Base-by-base conservation (phyloP, 2,888 invertebrate species). In the Hemaris fuciformis region DNA sequence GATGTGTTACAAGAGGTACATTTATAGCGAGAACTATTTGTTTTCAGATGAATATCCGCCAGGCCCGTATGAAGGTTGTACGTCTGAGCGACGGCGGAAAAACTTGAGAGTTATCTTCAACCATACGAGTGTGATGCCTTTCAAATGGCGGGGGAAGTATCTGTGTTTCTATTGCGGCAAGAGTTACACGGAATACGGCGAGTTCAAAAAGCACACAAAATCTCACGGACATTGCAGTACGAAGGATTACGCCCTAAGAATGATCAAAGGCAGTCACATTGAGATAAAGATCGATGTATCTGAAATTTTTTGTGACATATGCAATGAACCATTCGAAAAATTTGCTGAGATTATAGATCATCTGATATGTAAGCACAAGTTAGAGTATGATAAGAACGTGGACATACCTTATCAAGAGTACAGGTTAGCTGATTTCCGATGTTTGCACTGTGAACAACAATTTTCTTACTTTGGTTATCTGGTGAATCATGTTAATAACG, bases 21-120 rank as follows among this genome's bases (percentile, higher is more conserved):
- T 75, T 79, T 77, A 86, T 75, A 62, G 62, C 62, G 48, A 43
- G 56, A 57, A 62, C 53, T 31, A 56, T 62, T 62, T 62, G 23
- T 60, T 62, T 59, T 59, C 62, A 62, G 62, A 62, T 62, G 56
- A 62, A 62, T 41, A 62, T 42, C 25, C 60, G 34, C 15, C 42
- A 38, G 25, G 56, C 45, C 56, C 56, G 31, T 53, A 57, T 34
- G 56, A 43, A 43, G 62, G 59, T 42, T 62, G 59, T 59, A 77
- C 80, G 66, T 84, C 85, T 72, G 85, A 85, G 77, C 81, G 77
- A 68, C 77, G 89, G 66, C 73, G 89, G 73, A 81, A 84, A 80
- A 91, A 90, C 77, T 79, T 91, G 76, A 82, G 83, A 86, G 81
- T 81, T 61, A 74, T 91, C 62, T 89, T 91, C 84, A 88, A 89